These are phyloP conservation scores for Pteropus rufus DNA, from an alignment of 2,797 vertebrate species.

Conservation along the genomic window DNA sequence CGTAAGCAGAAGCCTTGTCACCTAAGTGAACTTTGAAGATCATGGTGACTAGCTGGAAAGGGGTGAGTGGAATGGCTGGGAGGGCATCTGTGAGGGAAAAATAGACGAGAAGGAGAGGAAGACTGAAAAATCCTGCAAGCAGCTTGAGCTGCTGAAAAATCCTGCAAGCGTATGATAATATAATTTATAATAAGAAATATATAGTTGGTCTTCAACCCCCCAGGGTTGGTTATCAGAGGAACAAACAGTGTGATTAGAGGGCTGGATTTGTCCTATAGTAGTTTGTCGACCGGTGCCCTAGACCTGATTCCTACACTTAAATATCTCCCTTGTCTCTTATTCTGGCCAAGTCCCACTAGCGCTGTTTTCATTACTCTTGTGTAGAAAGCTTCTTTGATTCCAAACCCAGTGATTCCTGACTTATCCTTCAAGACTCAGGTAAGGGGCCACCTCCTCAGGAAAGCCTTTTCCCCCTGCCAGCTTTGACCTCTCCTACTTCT, in stretches of 20 bases:
- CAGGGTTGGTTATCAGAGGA: too few relatives aligned
- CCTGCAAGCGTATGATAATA: background rate
- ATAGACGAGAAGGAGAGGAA: background rate
- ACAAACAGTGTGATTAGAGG: too few relatives aligned
- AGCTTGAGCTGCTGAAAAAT: background rate
- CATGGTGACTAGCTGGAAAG: background rate
- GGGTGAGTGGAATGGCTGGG: background rate
- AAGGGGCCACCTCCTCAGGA: too few relatives aligned
- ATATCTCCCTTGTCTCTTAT: background rate
- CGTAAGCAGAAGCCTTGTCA: background rate
- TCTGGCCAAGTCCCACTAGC: background rate
- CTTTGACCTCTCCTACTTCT: background rate
- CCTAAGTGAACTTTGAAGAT: background rate
- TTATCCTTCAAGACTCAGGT: background rate
- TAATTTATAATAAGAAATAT: background rate
- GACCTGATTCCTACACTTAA: background rate
- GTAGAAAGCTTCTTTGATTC: background rate
- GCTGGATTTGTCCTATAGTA: background rate
- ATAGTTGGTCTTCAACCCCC: background rate
- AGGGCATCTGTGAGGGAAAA: background rate
- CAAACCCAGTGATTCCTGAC: background rate
- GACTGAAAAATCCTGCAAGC: background rate
- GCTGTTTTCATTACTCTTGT: background rate
- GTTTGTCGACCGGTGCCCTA: background rate
- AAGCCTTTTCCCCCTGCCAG: too few relatives aligned